Conservation (phyloP, 2,797 vertebrate genomes). For the Buphagus erythrorhynchus region DNA sequence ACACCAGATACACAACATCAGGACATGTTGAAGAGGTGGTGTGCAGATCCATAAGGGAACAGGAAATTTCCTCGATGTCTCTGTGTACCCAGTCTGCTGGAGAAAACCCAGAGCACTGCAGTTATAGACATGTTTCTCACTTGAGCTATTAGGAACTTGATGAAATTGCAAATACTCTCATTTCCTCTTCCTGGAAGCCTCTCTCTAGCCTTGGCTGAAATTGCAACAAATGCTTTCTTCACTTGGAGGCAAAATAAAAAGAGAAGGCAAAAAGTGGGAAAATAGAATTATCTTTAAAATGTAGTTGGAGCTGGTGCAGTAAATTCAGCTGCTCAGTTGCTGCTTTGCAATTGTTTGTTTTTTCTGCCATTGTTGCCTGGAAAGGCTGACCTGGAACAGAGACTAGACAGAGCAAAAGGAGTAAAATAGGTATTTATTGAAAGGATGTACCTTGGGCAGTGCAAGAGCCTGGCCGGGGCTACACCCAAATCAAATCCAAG, state of each 20-base stretch:
- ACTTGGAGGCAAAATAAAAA: not conserved
- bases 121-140: not conserved
- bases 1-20: not conserved
- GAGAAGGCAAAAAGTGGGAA: not conserved
- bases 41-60: not conserved
- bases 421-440: too few relatives aligned
- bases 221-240: not conserved
- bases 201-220: not conserved
- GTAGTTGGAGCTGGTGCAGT: not conserved
- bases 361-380: not conserved
- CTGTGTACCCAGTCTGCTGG: accelerated
- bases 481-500: too few relatives aligned
- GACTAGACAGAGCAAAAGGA: too few relatives aligned
- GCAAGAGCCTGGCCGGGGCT: too few relatives aligned
- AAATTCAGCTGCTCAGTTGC: not conserved
- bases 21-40: not conserved
- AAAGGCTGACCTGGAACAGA: too few relatives aligned
- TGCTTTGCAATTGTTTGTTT: not conserved
- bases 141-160: not conserved
- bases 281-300: not conserved
- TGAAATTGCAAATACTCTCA: not conserved
- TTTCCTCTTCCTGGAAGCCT: not conserved
- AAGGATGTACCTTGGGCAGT: too few relatives aligned
- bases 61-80: not conserved
- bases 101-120: not conserved